Conservation (phyloP, 2,888 invertebrate species). For the Sericinus montela region DNA sequence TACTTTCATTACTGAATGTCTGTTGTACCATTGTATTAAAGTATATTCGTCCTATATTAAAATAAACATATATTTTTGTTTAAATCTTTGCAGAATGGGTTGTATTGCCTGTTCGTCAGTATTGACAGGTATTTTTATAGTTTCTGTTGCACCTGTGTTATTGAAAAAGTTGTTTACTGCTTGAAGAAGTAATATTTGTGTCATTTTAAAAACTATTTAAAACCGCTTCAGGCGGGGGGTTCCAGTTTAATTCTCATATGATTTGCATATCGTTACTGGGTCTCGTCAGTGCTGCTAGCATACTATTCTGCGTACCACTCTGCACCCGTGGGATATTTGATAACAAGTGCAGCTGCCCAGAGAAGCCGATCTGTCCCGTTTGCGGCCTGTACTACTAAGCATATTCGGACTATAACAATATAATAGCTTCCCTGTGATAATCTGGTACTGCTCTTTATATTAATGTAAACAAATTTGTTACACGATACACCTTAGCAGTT, state of each 20-base stretch:
- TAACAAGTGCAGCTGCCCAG: constrained; percentile 33
- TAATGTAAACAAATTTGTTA: background rate
- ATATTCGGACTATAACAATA: background rate
- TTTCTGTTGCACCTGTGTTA: constrained; percentile 9
- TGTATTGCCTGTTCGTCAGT: constrained; percentile 3
- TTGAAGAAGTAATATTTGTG: constrained; percentile 3
- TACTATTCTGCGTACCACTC: constrained; percentile 39
- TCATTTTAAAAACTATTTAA: background rate
- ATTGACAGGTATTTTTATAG: constrained; percentile 6
- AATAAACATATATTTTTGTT: too few species aligned
- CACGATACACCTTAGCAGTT: too few species aligned
- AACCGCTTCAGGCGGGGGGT: constrained; percentile 1
- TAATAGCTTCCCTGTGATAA: constrained; percentile 36
- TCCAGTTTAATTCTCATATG: constrained; percentile 32
- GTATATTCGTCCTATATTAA: too few species aligned
- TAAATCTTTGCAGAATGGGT: constrained; percentile 1
- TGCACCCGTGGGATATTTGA: constrained; percentile 33
- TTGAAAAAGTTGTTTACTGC: constrained; percentile 3
- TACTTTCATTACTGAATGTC: background rate
- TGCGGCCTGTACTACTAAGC: constrained; percentile 37
- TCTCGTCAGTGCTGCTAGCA: constrained; percentile 33
- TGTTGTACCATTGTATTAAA: too few species aligned
- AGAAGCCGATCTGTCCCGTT: constrained; percentile 35
- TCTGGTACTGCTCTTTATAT: constrained; percentile 28
- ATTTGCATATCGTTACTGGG: constrained; percentile 47